phyloP scores from a whole-genome alignment of 1,140 invertebrate species.

The Drosophila baimaii region DNA sequence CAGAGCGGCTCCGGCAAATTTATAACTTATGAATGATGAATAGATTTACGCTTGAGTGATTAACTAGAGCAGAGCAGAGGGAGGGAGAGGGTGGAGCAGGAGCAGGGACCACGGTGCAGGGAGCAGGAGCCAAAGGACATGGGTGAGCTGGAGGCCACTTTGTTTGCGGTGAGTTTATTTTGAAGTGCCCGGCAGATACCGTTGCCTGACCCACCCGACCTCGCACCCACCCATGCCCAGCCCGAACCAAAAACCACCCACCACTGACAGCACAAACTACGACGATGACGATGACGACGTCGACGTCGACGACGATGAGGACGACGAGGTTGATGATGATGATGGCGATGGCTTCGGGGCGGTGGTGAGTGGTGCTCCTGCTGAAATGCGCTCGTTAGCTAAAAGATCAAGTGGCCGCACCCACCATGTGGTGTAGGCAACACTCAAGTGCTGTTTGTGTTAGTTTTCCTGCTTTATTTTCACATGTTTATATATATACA shows the following conservation, averaged over 20 bases:
- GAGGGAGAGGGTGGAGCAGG: neutral
- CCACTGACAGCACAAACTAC: conserved; percentile 54
- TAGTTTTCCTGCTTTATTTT: conserved; percentile 69
- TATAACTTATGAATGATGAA: conserved; percentile 83
- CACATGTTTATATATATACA: conserved; percentile 14
- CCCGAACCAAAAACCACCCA: conserved; percentile 22
- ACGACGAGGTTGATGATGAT: neutral
- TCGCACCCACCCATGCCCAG: conserved; percentile 3
- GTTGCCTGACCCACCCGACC: conserved; percentile 57
- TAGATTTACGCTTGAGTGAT: conserved; percentile 83
- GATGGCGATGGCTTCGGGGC: conserved; percentile 28
- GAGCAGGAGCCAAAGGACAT: conserved; percentile 45
- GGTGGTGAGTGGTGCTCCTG: conserved; percentile 48
- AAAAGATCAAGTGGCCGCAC: conserved; percentile 79
- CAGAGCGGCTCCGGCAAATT: conserved; percentile 70
- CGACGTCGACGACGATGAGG: neutral
- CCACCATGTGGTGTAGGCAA: conserved; percentile 54
- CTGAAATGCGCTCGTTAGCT: conserved; percentile 81
- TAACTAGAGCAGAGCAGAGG: conserved; percentile 71
- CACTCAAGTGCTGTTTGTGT: conserved; percentile 80
- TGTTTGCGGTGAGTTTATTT: conserved; percentile 83
- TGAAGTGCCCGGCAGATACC: conserved; percentile 78
- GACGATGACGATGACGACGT: conserved; percentile 4
- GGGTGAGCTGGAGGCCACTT: conserved; percentile 71
- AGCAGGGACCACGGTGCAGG: neutral